Conservation (phyloP, 2,113 vertebrate genomes). For the Lophotis ruficrista region DNA sequence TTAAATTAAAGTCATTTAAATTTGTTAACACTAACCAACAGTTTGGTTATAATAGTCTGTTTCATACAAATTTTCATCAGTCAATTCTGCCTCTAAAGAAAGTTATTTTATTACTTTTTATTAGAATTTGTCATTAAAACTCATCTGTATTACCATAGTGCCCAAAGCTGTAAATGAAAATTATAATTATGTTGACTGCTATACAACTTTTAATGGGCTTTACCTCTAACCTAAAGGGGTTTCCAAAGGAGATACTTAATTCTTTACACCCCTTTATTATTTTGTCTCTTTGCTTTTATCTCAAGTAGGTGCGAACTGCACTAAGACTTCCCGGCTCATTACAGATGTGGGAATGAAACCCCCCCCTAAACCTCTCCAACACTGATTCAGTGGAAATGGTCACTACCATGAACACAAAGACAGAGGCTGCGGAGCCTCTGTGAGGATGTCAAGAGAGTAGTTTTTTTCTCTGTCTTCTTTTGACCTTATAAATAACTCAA, state of each 20-base stretch:
- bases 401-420: not conserved
- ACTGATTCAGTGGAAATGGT: not conserved
- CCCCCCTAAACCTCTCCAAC: no score
- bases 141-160: not conserved
- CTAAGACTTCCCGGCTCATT: not conserved
- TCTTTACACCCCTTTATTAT: not conserved
- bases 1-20: not conserved
- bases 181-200: not conserved
- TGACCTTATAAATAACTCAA: not conserved
- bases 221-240: not conserved
- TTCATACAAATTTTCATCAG: not conserved
- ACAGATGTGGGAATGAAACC: not conserved
- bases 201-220: not conserved
- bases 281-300: not conserved
- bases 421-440: not conserved
- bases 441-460: not conserved
- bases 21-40: not conserved
- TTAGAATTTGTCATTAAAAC: constrained; percentile 17
- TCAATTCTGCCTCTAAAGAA: not conserved
- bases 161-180: constrained; percentile 7
- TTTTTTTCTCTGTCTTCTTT: not conserved
- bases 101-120: not conserved
- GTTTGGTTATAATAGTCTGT: not conserved
- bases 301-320: not conserved
- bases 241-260: not conserved